Conservation (phyloP, 2,113 vertebrate species). For the Labrus mixtus region DNA sequence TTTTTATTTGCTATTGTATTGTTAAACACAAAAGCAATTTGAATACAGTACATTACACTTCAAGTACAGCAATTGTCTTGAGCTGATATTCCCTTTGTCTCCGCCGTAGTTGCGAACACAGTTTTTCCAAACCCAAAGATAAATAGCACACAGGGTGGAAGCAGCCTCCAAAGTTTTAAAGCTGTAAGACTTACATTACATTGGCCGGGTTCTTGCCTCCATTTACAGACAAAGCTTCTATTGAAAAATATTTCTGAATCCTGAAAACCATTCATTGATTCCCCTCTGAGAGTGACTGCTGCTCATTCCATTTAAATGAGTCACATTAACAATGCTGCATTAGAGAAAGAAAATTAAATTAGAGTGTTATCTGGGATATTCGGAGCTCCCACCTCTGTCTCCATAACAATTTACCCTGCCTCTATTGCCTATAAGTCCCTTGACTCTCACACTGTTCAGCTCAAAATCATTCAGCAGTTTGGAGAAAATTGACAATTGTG, state of each 20-base stretch:
- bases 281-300: constrained; percentile 19
- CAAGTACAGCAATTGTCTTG: too few relatives aligned
- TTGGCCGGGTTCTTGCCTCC: neutral
- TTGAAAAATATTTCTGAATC: constrained; percentile 31
- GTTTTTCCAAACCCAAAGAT: too few relatives aligned
- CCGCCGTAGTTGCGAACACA: too few relatives aligned
- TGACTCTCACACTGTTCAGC: constrained; percentile 14
- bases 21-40: too few relatives aligned
- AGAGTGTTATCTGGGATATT: constrained; percentile 67
- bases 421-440: constrained; percentile 24
- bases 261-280: constrained; percentile 36
- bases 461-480: neutral
- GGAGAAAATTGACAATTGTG: constrained; percentile 15
- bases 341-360: constrained; percentile 72
- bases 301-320: constrained; percentile 62
- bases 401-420: constrained; percentile 41
- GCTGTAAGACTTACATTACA: neutral
- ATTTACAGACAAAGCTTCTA: constrained; percentile 18
- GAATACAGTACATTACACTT: too few relatives aligned
- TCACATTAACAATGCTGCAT: constrained; percentile 63
- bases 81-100: too few relatives aligned
- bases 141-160: neutral
- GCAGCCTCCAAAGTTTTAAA: neutral
- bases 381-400: constrained; percentile 52
- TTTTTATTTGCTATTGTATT: too few relatives aligned